These are phyloP conservation scores for Forbesichthys papilliferus DNA, from an alignment of 2,113 vertebrate genomes.

Conservation along the genomic window DNA sequence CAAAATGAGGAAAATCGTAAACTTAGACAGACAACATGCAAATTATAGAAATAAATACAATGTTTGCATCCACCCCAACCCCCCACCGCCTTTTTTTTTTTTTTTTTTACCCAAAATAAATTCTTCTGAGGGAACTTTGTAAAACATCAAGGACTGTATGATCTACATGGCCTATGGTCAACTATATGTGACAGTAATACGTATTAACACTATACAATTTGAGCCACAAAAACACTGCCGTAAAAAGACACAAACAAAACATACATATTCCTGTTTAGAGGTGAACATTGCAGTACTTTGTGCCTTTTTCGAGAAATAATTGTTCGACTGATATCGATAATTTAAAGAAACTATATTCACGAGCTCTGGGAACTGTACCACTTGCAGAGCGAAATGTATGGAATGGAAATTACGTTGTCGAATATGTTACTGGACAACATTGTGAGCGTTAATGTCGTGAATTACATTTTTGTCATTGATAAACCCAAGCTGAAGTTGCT, in stretches of 20 bases:
- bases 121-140: slow-evolving; percentile 83
- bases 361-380: too few species aligned
- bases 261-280: slow-evolving; percentile 86
- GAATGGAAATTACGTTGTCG: too few species aligned
- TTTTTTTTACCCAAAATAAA: slow-evolving; percentile 79
- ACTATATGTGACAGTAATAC: slow-evolving; percentile 92
- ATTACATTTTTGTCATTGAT: too few species aligned
- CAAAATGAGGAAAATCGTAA: slow-evolving; percentile 82
- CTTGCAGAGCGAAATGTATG: too few species aligned
- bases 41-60: slow-evolving; percentile 91
- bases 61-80: slow-evolving; percentile 80
- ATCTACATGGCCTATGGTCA: slow-evolving; percentile 90
- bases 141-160: slow-evolving; percentile 86
- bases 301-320: slow-evolving; percentile 82
- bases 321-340: slow-evolving; percentile 63
- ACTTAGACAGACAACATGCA: slow-evolving; percentile 90
- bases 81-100: slow-evolving; percentile 32
- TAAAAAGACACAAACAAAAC: slow-evolving; percentile 96
- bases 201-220: slow-evolving; percentile 97
- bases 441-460: background rate
- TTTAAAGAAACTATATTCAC: slow-evolving; percentile 69
- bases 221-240: slow-evolving; percentile 97
- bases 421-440: too few species aligned
- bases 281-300: slow-evolving; percentile 90
- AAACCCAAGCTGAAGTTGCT: background rate